Conservation (phyloP, 2,797 vertebrate genomes). For the Chelon auratus region DNA sequence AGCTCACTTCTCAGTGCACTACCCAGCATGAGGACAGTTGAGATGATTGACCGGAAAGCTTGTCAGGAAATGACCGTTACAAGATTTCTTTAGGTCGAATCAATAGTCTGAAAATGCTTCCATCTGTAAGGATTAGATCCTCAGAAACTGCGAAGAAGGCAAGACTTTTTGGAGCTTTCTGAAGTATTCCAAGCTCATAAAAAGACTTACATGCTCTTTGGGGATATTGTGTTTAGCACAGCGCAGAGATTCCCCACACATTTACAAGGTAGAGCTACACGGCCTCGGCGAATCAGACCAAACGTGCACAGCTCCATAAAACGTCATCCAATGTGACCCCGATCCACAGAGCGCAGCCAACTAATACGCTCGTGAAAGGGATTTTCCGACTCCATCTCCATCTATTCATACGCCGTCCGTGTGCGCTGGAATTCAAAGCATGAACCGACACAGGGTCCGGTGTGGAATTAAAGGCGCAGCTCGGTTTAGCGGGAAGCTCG, state of each 20-base stretch:
- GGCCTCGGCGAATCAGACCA: slow-evolving; percentile 9
- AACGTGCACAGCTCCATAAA: slow-evolving; percentile 24
- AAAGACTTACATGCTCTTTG: slow-evolving; percentile 47
- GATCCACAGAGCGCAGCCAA: not conserved
- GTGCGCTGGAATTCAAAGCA: slow-evolving; percentile 1
- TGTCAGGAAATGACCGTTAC: slow-evolving; percentile 54
- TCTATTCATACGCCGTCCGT: not conserved
- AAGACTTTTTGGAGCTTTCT: slow-evolving; percentile 40
- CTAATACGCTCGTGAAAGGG: slow-evolving; percentile 5
- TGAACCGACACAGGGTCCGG: not conserved
- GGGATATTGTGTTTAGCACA: slow-evolving; percentile 54
- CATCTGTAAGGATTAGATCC: slow-evolving; percentile 61
- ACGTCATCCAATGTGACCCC: slow-evolving; percentile 33
- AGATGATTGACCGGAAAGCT: slow-evolving; percentile 33
- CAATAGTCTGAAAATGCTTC: slow-evolving; percentile 57
- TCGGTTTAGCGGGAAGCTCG: too few relatives aligned
- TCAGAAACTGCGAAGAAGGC: slow-evolving; percentile 40
- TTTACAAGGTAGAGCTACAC: slow-evolving; percentile 29
- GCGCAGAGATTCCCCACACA: slow-evolving; percentile 31
- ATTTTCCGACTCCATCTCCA: slow-evolving; percentile 2
- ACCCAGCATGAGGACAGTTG: slow-evolving; percentile 20
- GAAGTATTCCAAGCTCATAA: slow-evolving; percentile 45
- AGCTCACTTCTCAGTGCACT: slow-evolving; percentile 17
- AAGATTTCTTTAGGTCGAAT: slow-evolving; percentile 54
- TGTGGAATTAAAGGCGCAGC: slow-evolving; percentile 1